Percentiles rank a stretch among this genome's conserved stretches.
Evolutionary conservation across 2,888 invertebrate genomes (phyloP).

Genomic region (Pasiphila rectangulata): DNA sequence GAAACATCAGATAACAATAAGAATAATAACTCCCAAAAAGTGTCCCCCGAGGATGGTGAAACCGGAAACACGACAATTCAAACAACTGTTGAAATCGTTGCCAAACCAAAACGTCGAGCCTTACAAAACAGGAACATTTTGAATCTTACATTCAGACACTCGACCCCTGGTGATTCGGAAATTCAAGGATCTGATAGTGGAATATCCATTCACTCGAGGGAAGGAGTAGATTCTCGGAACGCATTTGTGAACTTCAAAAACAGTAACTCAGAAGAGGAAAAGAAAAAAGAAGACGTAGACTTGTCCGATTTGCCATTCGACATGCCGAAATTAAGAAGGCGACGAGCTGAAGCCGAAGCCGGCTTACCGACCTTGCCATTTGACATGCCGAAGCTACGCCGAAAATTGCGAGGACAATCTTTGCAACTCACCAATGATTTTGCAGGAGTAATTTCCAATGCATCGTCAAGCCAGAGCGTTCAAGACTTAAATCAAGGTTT

Average conservation of each 20-base stretch:
- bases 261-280: slow-evolving; percentile 76
- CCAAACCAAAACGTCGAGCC: slow-evolving; percentile 83
- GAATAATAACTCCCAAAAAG: slow-evolving; percentile 88
- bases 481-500: slow-evolving; percentile 86
- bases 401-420: slow-evolving; percentile 85
- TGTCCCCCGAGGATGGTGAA: slow-evolving; percentile 85
- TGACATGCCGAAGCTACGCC: slow-evolving; percentile 93
- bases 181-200: slow-evolving; percentile 94
- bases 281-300: slow-evolving; percentile 82
- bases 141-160: slow-evolving; percentile 83
- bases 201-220: slow-evolving; percentile 91
- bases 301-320: slow-evolving; percentile 92
- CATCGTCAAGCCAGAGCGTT: slow-evolving; percentile 90
- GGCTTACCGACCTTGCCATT: slow-evolving; percentile 92
- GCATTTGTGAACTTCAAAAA: slow-evolving; percentile 83
- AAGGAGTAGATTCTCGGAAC: slow-evolving; percentile 86
- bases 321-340: slow-evolving; percentile 91
- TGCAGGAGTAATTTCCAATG: slow-evolving; percentile 87
- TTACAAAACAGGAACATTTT: slow-evolving; percentile 89
- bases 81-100: slow-evolving; percentile 73
- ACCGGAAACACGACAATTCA: slow-evolving; percentile 65
- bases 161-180: slow-evolving; percentile 85
- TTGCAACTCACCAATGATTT: slow-evolving; percentile 83
- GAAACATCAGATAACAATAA: slow-evolving; percentile 91
- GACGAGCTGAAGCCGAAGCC: slow-evolving; percentile 87